Evolutionary conservation across 2,113 vertebrate species (phyloP), one percentile per base, ranked within the genome.

Genomic region (Phrynosoma platyrhinos): DNA sequence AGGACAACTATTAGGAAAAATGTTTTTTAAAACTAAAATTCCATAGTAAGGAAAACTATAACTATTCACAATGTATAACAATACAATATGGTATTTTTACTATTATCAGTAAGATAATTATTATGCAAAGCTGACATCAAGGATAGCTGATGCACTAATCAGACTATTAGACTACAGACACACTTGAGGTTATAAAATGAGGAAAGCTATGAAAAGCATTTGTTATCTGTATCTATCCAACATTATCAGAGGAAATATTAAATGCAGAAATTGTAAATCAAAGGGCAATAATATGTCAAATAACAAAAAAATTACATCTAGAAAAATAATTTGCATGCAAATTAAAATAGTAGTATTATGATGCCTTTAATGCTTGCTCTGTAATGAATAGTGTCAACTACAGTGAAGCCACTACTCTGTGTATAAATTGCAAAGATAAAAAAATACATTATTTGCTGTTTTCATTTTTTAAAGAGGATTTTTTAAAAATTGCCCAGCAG

Each of bases 361-460:
- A 80, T 62, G 58, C 25, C 8, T 79, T n/a, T 78, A 79, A 79
- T 79, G 53, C 21, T 72, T 72, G 9, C 10, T 27, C 14, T 62
- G 47, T 86, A 88, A 52, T 27, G 53, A 8, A 1, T n/a, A 79
- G 76, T 3, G 2, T 84, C 30, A 32, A 55, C 36, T 52, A 72
- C 30, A 23, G 55, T 16, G 79, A 66, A 23, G 62, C 10, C 72
- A 86, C 27, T 72, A 55, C 88, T 86, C 32, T n/a, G 1, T 87
- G 79, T 66, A 30, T 18, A 93, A 89, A 88, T 66, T 23, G 62
- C 69, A 85, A 88, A 32, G 79, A 78, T 84, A 72, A 83, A 81
- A 86, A 74, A 90, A 86, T 79, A 90, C 92, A 62, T 82, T 66
- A 92, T 68, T 90, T 69, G 14, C 87, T 89, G 91, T 71, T 92